Conservation (phyloP, 2,113 vertebrate genomes). For the Leucoraja erinaceus region DNA sequence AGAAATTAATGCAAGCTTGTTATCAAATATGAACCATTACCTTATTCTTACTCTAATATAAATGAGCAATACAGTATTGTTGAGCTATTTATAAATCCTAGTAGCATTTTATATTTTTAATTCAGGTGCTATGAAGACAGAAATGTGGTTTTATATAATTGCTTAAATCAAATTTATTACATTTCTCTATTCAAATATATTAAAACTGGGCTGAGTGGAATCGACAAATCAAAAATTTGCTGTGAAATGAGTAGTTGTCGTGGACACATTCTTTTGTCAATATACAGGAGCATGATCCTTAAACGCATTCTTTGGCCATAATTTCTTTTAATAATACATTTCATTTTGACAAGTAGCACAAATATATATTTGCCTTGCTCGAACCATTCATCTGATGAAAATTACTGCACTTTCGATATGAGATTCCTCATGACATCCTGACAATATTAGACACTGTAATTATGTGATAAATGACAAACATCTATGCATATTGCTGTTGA, state of each 20-base stretch:
- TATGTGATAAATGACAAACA: not conserved
- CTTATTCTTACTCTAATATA: not conserved
- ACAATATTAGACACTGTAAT: not conserved
- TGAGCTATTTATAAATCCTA: not conserved
- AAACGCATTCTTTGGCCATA: not conserved
- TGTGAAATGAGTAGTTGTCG: not conserved
- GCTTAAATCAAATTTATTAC: not conserved
- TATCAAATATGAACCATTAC: not conserved
- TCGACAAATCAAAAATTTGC: not conserved
- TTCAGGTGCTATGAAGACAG: not conserved
- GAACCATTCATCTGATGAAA: not conserved
- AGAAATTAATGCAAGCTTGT: not conserved
- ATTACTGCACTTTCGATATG: not conserved
- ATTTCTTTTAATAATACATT: slow-evolving; percentile 7
- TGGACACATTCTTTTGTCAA: not conserved
- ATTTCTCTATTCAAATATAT: not conserved
- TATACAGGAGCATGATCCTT: not conserved
- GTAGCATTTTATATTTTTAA: not conserved
- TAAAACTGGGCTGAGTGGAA: not conserved
- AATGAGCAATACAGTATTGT: not conserved
- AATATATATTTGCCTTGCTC: not conserved
- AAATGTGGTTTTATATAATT: not conserved
- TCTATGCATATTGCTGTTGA: not conserved
- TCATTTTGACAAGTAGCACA: not conserved
- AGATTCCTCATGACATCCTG: not conserved